Evolutionary conservation across 2,113 vertebrate genomes (phyloP).

Genomic region (Galeopterus variegatus): DNA sequence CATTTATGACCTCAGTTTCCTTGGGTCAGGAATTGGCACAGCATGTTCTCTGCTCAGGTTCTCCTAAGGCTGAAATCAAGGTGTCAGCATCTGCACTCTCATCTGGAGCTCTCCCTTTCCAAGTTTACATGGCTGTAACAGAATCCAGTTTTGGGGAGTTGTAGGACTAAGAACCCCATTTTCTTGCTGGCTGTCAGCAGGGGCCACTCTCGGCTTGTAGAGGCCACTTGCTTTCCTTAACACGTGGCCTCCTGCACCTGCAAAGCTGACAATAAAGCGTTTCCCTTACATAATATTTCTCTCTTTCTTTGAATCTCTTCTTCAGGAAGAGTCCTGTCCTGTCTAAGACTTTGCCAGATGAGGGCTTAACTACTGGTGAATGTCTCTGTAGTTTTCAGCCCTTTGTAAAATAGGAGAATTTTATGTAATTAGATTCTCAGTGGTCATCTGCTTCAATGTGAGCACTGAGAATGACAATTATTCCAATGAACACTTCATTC

Average conservation of each 20-base stretch:
- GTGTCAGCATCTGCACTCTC: not conserved
- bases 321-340: not conserved
- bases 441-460: not conserved
- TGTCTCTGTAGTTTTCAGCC: not conserved
- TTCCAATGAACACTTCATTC: not conserved
- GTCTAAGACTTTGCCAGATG: not conserved
- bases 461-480: not conserved
- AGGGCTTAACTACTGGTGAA: not conserved
- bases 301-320: not conserved
- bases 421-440: not conserved
- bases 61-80: not conserved
- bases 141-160: not conserved
- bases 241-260: not conserved
- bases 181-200: not conserved
- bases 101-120: not conserved
- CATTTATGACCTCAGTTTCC: conserved; percentile 35
- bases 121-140: not conserved
- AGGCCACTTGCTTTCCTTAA: not conserved
- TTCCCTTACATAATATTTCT: not conserved
- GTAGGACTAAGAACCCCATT: not conserved
- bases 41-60: not conserved
- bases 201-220: not conserved
- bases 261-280: not conserved
- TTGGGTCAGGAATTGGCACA: not conserved
- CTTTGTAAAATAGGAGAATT: not conserved